Base-by-base conservation (phyloP, 2,113 vertebrate genomes). In the Rynchops niger region DNA sequence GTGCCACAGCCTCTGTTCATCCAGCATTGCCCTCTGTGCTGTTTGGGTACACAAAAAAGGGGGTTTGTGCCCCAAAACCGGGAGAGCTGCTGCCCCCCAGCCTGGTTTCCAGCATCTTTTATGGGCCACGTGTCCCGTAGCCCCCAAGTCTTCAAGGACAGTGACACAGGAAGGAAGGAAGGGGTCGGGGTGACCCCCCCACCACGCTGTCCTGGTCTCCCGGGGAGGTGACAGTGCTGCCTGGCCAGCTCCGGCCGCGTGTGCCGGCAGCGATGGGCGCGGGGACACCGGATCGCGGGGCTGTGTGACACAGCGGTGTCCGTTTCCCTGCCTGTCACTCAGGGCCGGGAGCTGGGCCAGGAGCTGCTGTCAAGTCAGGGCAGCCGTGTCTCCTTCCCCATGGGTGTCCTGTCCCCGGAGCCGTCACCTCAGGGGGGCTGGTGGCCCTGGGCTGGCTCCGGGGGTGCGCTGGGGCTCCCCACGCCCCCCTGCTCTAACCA, bases 231-330 rank as follows among this genome's bases (percentile, higher is more conserved):
- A 19, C 15, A 8, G 70, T 15, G 29, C 69, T 82, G 22, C 22
- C n/a, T 23, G 52, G 13, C 38, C 3, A 0, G 36, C 34, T 56
- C 16, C 2, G 27, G 38, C 55, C 11, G 1, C 13, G 1, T 2
- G 11, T 38, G 73, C n/a, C 2, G 9, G 38, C 45, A 34, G 42
- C 32, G 2, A 9, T 7, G 32, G 43, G 29, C 29, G 4, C 6
- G 18, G 67, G 38, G 76, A 86, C 40, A 87, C n/a, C 1, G 6
- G 53, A 67, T 79, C 27, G 2, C 12, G 2, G 47, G 11, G 38
- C 43, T 36, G 78, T 30, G 72, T 11, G 14, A 79, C 83, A 69
- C 25, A 0, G 20, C 1, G 67, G 73, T 94, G 74, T 92, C 85
- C 18, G 0, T 92, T 94, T 88, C 84, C 30, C 56, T 6, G 22